These are phyloP conservation scores for Ceratina australensis DNA, from an alignment of 1,140 invertebrate genomes.

Conservation along the genomic window DNA sequence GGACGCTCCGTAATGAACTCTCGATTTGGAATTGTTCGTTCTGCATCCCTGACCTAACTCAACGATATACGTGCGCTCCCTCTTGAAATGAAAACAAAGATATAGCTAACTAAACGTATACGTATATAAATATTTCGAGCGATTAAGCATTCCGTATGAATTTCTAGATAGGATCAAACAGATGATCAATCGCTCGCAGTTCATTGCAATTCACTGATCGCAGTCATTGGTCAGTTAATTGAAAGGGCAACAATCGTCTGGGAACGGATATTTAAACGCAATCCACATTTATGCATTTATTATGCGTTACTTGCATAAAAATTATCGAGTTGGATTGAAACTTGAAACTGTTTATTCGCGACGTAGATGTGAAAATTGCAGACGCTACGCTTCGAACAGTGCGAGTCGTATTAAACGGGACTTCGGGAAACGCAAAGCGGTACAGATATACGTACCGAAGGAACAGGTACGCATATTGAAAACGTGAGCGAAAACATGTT, in stretches of 20 bases:
- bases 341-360: too few relatives aligned
- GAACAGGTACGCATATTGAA: neutral
- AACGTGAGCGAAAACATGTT: conserved; percentile 24
- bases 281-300: conserved; percentile 15
- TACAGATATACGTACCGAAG: neutral
- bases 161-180: neutral
- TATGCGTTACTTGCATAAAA: neutral
- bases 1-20: too few relatives aligned
- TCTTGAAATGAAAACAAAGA: neutral
- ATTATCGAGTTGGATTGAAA: too few relatives aligned
- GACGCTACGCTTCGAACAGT: too few relatives aligned
- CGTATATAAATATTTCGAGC: neutral
- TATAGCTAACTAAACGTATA: neutral
- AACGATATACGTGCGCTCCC: neutral
- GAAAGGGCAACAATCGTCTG: neutral
- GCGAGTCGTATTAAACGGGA: neutral
- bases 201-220: too few relatives aligned
- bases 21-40: neutral
- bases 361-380: neutral
- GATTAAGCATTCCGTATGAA: neutral
- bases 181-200: neutral
- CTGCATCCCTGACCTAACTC: neutral
- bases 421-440: too few relatives aligned
- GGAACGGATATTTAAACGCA: neutral
- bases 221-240: neutral